These are phyloP conservation scores for Aphaenogaster rudis DNA, from an alignment of 1,140 invertebrate species.

Conservation along the genomic window DNA sequence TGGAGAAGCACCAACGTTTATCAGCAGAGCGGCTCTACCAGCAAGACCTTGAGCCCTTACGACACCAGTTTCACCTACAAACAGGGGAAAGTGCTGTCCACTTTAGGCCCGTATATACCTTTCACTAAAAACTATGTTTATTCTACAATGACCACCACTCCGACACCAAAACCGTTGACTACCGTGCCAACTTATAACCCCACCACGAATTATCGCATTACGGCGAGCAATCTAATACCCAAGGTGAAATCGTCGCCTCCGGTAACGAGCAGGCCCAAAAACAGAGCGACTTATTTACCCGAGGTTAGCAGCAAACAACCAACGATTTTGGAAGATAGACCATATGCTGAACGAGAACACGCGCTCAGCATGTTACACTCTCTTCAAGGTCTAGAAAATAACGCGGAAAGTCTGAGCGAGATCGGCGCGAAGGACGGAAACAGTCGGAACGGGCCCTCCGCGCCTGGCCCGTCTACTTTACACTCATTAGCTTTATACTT, in stretches of 20 bases:
- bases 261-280: conserved; percentile 45
- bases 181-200: conserved; percentile 78
- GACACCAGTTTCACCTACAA: conserved; percentile 82
- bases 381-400: conserved; percentile 81
- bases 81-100: conserved; percentile 82
- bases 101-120: conserved; percentile 82
- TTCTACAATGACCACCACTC: conserved; percentile 60
- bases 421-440: not conserved
- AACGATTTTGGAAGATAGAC: conserved; percentile 73
- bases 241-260: conserved; percentile 72
- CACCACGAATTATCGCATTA: conserved; percentile 69
- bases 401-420: conserved; percentile 72
- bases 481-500: conserved; percentile 93
- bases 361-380: conserved; percentile 84
- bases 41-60: conserved; percentile 79
- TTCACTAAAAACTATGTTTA: conserved; percentile 84
- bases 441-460: not conserved
- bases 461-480: conserved; percentile 91
- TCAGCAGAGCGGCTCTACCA: conserved; percentile 62
- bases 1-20: conserved; percentile 64
- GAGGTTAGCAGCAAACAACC: conserved; percentile 63
- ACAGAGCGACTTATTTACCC: conserved; percentile 80
- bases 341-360: conserved; percentile 82
- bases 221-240: conserved; percentile 68
- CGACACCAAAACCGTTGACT: conserved; percentile 75